Evolutionary conservation across 2,113 vertebrate genomes (phyloP).

Genomic region (Oxyura jamaicensis): DNA sequence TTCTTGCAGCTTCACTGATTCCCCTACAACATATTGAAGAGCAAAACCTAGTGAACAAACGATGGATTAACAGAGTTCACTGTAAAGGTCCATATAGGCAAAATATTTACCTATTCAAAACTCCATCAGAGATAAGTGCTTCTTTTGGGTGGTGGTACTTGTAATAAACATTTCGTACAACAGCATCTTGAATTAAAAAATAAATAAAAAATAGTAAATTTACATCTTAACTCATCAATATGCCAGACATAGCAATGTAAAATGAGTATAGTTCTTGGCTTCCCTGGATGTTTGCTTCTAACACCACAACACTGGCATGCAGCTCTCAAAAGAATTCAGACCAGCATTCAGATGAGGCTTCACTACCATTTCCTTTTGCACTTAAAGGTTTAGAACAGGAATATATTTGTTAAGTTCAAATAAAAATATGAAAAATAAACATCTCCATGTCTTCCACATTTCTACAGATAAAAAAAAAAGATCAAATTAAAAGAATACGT

Average conservation of each 20-base stretch:
- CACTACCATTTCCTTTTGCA: neutral
- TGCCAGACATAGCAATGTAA: neutral
- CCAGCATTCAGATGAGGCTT: neutral
- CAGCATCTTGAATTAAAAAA: slow-evolving; percentile 83
- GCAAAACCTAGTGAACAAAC: slow-evolving; percentile 5
- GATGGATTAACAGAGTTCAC: fast-evolving
- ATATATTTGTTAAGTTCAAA: neutral
- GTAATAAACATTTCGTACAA: slow-evolving; percentile 93
- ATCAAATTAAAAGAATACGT: neutral
- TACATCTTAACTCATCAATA: neutral
- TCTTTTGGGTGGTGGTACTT: slow-evolving; percentile 98
- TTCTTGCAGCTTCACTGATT: slow-evolving; percentile 90
- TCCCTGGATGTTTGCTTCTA: neutral
- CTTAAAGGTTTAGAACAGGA: neutral
- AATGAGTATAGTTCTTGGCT: neutral
- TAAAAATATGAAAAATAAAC: neutral
- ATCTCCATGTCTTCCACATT: neutral
- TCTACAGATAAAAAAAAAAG: neutral
- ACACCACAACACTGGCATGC: neutral
- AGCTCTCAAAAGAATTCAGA: neutral
- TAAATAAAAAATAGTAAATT: neutral
- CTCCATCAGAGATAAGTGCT: slow-evolving; percentile 93
- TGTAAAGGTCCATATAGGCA: neutral
- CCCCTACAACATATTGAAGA: slow-evolving; percentile 75
- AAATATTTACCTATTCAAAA: slow-evolving; percentile 89